These are phyloP conservation scores for Crax fasciolata DNA, from an alignment of 2,797 vertebrate genomes.

Conservation along the genomic window DNA sequence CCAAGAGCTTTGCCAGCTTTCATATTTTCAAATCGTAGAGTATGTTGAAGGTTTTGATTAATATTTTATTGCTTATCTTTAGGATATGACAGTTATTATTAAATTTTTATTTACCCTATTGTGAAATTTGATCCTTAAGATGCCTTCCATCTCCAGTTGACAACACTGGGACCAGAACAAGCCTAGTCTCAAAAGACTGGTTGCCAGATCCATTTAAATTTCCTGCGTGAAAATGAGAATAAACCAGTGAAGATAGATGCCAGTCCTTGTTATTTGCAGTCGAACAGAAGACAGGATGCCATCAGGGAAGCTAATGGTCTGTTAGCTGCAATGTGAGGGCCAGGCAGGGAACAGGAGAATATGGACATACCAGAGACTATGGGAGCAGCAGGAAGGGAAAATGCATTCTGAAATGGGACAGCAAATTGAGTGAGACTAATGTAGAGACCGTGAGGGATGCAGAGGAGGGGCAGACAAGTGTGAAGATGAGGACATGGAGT, in stretches of 20 bases:
- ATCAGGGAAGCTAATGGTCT: slow-evolving; percentile 41
- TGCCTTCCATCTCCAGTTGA: background rate
- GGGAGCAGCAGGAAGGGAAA: background rate
- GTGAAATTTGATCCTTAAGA: background rate
- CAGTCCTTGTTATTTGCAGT: background rate
- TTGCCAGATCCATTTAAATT: slow-evolving; percentile 25
- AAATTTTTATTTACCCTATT: background rate
- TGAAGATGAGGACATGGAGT: background rate
- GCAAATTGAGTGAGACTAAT: slow-evolving; percentile 74
- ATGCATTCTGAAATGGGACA: background rate
- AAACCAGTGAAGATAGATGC: slow-evolving; percentile 33
- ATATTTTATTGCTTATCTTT: background rate
- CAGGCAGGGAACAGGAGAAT: slow-evolving; percentile 14
- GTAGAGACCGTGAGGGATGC: slow-evolving; percentile 31
- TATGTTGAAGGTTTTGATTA: background rate
- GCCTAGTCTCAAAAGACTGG: background rate
- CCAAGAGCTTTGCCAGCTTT: background rate
- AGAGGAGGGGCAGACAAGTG: slow-evolving; percentile 1
- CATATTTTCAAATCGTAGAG: background rate
- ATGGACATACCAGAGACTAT: background rate
- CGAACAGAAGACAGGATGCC: background rate
- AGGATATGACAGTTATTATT: background rate
- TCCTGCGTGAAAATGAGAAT: slow-evolving; percentile 27
- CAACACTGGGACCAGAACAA: background rate
- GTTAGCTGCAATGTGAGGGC: slow-evolving; percentile 33